Evolutionary conservation across 2,888 invertebrate genomes (phyloP), one percentile per base, ranked within the genome.

Genomic region (Torymus aiolomorphi): DNA sequence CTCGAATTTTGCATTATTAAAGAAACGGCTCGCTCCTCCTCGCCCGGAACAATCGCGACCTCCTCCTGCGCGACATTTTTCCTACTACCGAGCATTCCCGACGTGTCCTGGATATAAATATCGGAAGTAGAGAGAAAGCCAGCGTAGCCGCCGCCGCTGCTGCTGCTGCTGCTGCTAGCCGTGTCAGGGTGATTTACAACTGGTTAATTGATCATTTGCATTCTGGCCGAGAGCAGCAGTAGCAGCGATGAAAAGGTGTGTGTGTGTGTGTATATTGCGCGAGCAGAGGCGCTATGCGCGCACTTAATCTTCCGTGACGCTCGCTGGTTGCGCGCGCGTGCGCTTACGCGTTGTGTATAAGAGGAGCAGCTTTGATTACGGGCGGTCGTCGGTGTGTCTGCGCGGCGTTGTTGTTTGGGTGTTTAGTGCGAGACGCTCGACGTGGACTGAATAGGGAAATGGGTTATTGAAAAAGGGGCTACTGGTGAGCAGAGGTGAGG

Each of bases 151-250:
- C 3, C 5, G 31, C n/a, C n/a, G n/a, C 4, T 31, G 31, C 31
- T 31, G 31, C 31, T 31, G 1, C 42, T 42, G 8, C 42, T 42
- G 8, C 42, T 8, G 51, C 20, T 52, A 63, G 20, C 77, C 20
- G 20, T 79, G 85, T 84, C 84, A 83, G 82, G 82, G 85, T 88
- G 88, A 89, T 89, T 88, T 88, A 87, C 86, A 86, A 84, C 85
- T 84, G 83, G 86, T 88, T 89, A 88, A 89, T 89, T 88, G 89
- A 88, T 88, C 88, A 87, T 88, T 89, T 88, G 88, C 88, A 88
- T 89, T 88, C 87, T 82, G 82, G 77, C 75, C 72, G 79, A 73
- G 80, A 65, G 14, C 49, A 16, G 16, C 14, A 61, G 63, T 2
- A 20, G 5, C 12, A 31, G 2, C 49, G 51, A 52, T 71, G 63